A percentile compares a stretch with the other conserved stretches of the same genome.
Conservation (phyloP, 2,888 invertebrate genomes). For the Morpho deidamia region DNA sequence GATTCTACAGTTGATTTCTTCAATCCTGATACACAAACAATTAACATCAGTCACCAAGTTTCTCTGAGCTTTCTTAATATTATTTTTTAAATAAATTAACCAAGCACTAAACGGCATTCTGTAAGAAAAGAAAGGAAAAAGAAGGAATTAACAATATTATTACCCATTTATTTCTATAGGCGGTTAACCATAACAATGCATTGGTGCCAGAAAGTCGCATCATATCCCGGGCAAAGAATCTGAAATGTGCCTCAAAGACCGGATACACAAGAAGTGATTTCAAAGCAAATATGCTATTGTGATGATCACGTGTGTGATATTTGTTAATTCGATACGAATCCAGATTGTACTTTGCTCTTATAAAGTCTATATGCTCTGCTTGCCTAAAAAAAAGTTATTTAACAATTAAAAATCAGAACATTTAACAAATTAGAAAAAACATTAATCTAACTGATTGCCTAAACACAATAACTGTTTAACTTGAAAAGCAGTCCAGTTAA, state of each 20-base stretch:
- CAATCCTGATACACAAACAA: no score
- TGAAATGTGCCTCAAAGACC: slow-evolving; percentile 75
- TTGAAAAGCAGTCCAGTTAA: no score
- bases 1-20: no score
- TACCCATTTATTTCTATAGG: slow-evolving; percentile 65
- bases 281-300: slow-evolving; percentile 36
- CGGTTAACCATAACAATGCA: slow-evolving; percentile 56
- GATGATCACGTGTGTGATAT: slow-evolving; percentile 43
- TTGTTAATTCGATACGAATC: slow-evolving; percentile 49
- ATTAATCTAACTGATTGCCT: no score
- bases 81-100: slow-evolving; percentile 35
- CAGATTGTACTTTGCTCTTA: slow-evolving; percentile 50
- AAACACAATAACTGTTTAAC: no score
- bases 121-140: slow-evolving; percentile 16
- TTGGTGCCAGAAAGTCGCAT: slow-evolving; percentile 72
- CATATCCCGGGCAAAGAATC: slow-evolving; percentile 80
- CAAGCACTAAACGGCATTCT: slow-evolving; percentile 57
- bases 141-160: slow-evolving; percentile 5
- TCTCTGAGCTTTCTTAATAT: no score
- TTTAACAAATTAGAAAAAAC: no score
- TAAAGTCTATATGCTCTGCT: slow-evolving; percentile 48
- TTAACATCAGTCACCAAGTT: no score
- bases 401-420: no score
- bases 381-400: slow-evolving; percentile 31
- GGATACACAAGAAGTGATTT: slow-evolving; percentile 68